A percentile compares a stretch with the other conserved stretches of the same genome.
phyloP scores from a whole-genome alignment of 2,113 vertebrate species.

The Gobiocypris rarus region DNA sequence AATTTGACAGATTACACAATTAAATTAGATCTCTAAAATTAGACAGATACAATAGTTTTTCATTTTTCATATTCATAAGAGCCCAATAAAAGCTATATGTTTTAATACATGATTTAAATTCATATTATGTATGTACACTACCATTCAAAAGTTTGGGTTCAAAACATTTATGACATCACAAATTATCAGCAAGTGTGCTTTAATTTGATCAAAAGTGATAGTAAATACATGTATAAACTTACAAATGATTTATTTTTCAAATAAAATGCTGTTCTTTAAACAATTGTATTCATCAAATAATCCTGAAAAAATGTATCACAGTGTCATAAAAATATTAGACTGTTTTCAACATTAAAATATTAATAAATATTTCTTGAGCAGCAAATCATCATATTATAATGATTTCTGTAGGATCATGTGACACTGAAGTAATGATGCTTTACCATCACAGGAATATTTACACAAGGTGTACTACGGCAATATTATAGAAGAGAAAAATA shows the following conservation, averaged over 20 bases:
- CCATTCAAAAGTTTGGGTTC: not conserved
- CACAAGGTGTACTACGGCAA: too few relatives aligned
- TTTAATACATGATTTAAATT: not conserved
- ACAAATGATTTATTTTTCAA: too few relatives aligned
- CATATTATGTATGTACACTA: not conserved
- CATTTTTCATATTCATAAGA: too few relatives aligned
- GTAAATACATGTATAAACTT: too few relatives aligned
- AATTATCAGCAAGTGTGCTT: too few relatives aligned
- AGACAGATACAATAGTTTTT: too few relatives aligned
- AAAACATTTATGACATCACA: too few relatives aligned
- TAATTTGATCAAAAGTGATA: too few relatives aligned
- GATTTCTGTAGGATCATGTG: conserved; percentile 4
- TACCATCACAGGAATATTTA: not conserved
- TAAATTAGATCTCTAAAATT: too few relatives aligned
- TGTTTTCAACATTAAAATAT: not conserved
- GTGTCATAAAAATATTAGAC: too few relatives aligned
- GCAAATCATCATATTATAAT: not conserved
- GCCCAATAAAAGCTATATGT: not conserved
- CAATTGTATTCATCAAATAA: not conserved
- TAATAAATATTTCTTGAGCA: not conserved
- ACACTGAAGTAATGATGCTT: not conserved
- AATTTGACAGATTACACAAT: too few relatives aligned
- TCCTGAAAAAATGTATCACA: too few relatives aligned
- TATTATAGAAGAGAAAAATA: not conserved
- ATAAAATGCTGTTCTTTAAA: not conserved